phyloP scores from a whole-genome alignment of 2,888 invertebrate species.

The Carcina quercana region DNA sequence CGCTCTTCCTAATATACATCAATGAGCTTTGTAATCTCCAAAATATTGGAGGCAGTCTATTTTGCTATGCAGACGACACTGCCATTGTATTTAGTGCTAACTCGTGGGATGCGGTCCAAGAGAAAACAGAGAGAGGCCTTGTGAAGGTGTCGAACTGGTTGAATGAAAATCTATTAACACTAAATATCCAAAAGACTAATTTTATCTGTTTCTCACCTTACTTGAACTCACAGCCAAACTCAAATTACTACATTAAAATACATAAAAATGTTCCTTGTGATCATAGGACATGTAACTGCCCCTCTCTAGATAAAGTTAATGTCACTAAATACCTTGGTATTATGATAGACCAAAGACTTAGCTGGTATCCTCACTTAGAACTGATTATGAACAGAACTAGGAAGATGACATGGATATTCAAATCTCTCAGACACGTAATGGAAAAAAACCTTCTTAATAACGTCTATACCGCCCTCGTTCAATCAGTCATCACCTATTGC shows the following conservation, averaged over 20 bases:
- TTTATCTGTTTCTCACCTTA: conserved; percentile 1
- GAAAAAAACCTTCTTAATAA: conserved; percentile 1
- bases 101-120: conserved; percentile 6
- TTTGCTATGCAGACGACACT: conserved; percentile 13
- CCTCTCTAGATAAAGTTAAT: conserved; percentile 1
- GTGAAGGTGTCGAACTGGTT: conserved; percentile 5
- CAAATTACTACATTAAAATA: not conserved
- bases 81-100: conserved; percentile 7
- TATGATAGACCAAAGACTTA: conserved; percentile 6
- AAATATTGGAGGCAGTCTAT: conserved; percentile 5
- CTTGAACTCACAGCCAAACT: not conserved
- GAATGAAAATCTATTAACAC: conserved; percentile 9
- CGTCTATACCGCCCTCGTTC: not conserved
- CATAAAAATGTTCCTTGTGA: not conserved
- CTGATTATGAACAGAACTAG: conserved; percentile 1
- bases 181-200: conserved; percentile 11
- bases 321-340: conserved; percentile 11
- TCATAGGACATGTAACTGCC: conserved; percentile 2
- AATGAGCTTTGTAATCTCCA: conserved; percentile 6
- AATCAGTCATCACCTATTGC: not conserved
- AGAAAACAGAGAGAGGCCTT: conserved; percentile 6
- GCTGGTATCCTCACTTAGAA: conserved; percentile 10
- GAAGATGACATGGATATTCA: conserved; percentile 10
- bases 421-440: conserved; percentile 8
- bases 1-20: conserved; percentile 12